Evolutionary conservation across 1,140 invertebrate genomes (phyloP).

Genomic region (Formica exsecta): DNA sequence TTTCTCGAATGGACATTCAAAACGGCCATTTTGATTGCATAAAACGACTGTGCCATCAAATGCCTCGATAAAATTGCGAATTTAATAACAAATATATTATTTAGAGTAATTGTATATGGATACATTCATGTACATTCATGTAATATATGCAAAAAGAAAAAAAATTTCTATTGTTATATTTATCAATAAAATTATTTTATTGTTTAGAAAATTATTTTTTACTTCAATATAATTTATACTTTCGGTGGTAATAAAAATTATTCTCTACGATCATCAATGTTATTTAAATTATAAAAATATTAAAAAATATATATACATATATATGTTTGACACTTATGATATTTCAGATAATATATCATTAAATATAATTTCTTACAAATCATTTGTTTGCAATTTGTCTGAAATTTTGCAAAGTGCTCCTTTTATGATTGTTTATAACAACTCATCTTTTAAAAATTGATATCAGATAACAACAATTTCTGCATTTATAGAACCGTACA

Average conservation of each 20-base stretch:
- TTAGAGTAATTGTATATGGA: not conserved
- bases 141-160: not conserved
- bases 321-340: not conserved
- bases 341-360: not conserved
- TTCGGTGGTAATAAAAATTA: not conserved
- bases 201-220: not conserved
- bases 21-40: conserved; percentile 12
- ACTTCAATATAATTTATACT: not conserved
- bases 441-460: not conserved
- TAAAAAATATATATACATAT: not conserved
- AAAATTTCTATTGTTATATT: not conserved
- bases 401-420: not conserved
- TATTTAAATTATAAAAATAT: not conserved
- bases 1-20: not conserved
- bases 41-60: not conserved
- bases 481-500: not conserved
- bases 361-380: not conserved
- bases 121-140: too few species aligned
- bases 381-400: not conserved
- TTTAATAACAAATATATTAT: not conserved
- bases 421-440: not conserved
- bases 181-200: conserved; percentile 4
- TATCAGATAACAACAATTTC: conserved; percentile 10
- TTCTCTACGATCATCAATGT: not conserved
- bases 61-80: not conserved